phyloP scores from a whole-genome alignment of 2,113 vertebrate genomes.

The Diadophis punctatus region DNA sequence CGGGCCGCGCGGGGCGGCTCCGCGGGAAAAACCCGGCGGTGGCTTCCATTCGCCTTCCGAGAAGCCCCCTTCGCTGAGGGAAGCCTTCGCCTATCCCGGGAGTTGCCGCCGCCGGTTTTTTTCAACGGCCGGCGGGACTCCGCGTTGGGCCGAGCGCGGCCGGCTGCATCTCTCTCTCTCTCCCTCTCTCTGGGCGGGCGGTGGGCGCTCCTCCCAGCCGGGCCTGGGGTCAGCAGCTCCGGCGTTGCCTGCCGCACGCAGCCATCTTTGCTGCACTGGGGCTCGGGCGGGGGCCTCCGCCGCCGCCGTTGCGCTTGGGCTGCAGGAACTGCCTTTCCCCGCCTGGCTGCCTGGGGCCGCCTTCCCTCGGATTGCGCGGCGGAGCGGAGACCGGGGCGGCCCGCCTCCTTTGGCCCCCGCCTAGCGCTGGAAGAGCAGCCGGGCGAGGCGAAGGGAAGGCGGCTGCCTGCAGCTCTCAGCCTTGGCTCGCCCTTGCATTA shows the following conservation, averaged over 20 bases:
- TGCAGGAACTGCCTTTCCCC: constrained; percentile 64
- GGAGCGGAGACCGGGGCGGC: not conserved
- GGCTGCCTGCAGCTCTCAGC: not conserved
- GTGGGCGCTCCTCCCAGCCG: constrained; percentile 25
- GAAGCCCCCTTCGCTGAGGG: not conserved
- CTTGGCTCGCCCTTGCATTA: not conserved
- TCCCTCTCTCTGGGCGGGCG: too few species aligned
- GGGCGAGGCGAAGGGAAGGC: not conserved
- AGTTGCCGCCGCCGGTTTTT: not conserved
- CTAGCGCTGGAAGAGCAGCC: not conserved
- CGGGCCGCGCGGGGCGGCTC: not conserved
- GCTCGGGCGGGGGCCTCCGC: constrained; percentile 64
- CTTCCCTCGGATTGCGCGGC: too few species aligned
- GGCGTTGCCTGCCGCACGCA: constrained; percentile 67
- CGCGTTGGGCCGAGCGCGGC: not conserved
- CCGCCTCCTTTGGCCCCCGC: not conserved
- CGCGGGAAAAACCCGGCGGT: not conserved
- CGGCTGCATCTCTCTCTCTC: not conserved
- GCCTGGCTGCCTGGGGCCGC: constrained; percentile 8
- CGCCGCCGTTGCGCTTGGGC: constrained; percentile 36
- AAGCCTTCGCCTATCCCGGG: not conserved
- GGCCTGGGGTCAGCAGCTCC: constrained; percentile 65
- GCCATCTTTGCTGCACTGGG: constrained; percentile 82
- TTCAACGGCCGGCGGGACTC: not conserved
- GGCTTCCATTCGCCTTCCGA: not conserved